A percentile compares a stretch with the other conserved stretches of the same genome.
Conservation (phyloP, 2,888 invertebrate genomes). For the Siphlonurus alternatus region DNA sequence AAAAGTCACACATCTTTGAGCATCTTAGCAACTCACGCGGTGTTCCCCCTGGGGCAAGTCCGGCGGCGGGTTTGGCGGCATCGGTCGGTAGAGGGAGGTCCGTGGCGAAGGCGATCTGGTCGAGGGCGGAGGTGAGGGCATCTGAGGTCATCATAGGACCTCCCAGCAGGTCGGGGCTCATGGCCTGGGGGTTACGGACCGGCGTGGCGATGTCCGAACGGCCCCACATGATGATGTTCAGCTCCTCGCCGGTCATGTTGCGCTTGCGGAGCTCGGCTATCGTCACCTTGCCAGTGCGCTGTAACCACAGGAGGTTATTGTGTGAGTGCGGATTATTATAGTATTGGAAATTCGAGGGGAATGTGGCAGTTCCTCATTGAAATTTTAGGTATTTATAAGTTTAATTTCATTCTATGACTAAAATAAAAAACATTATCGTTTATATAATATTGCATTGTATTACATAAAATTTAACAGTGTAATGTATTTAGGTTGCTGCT, state of each 20-base stretch:
- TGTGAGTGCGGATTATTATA: too few species aligned
- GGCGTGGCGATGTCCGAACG: conserved; percentile 76
- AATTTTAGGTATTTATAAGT: not conserved
- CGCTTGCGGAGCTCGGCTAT: conserved; percentile 64
- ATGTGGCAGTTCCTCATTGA: too few species aligned
- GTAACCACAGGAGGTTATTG: too few species aligned
- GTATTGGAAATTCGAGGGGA: too few species aligned
- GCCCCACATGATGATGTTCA: conserved; percentile 81
- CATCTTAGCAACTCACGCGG: too few species aligned
- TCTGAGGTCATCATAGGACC: not conserved
- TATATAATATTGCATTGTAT: too few species aligned
- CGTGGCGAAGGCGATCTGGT: conserved; percentile 68
- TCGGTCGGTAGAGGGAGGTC: conserved; percentile 41
- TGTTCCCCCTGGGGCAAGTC: too few species aligned
- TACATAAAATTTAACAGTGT: too few species aligned
- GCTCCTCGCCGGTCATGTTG: conserved; percentile 71
- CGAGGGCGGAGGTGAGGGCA: conserved; percentile 57
- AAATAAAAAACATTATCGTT: too few species aligned
- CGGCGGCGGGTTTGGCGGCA: conserved; percentile 10
- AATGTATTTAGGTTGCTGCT: too few species aligned
- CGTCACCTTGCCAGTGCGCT: conserved; percentile 78
- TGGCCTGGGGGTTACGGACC: conserved; percentile 32
- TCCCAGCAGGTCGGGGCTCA: not conserved
- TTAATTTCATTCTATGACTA: too few species aligned
- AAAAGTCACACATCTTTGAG: too few species aligned